Evolutionary conservation across 2,113 vertebrate genomes (phyloP).

Genomic region (Ellobius talpinus): DNA sequence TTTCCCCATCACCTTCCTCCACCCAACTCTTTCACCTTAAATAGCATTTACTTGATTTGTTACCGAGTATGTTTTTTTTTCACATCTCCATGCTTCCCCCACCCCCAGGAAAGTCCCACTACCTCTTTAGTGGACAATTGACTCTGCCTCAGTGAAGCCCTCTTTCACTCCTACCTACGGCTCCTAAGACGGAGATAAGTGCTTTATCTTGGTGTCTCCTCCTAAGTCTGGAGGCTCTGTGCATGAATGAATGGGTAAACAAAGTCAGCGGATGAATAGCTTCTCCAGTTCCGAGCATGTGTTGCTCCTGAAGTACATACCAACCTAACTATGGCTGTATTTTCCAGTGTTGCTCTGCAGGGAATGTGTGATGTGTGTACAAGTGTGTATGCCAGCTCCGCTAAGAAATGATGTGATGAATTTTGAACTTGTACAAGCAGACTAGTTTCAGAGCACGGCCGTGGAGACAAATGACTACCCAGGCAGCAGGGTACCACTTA

Average conservation of each 20-base stretch:
- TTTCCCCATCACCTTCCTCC: neutral
- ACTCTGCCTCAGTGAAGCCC: neutral
- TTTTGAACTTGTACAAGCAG: conserved; percentile 67
- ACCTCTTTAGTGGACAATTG: neutral
- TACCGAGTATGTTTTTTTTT: neutral
- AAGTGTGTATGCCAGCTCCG: neutral
- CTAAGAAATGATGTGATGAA: conserved; percentile 51
- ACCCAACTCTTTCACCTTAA: neutral
- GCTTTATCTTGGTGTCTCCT: neutral
- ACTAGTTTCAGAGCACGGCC: conserved; percentile 70
- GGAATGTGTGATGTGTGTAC: neutral
- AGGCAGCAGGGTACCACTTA: conserved; percentile 74
- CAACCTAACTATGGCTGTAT: neutral
- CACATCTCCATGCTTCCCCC: neutral
- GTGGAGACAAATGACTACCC: conserved; percentile 66
- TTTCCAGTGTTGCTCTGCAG: neutral
- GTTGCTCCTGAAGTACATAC: neutral
- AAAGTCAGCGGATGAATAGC: neutral
- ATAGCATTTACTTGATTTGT: neutral
- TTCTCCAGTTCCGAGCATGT: neutral
- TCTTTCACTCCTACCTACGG: neutral
- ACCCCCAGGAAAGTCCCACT: neutral
- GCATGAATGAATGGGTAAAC: neutral
- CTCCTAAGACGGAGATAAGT: neutral
- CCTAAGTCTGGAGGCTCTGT: neutral